Base-by-base conservation (phyloP, 35 echinoderm and acorn worm species). In the Nesometra sesokonis region DNA sequence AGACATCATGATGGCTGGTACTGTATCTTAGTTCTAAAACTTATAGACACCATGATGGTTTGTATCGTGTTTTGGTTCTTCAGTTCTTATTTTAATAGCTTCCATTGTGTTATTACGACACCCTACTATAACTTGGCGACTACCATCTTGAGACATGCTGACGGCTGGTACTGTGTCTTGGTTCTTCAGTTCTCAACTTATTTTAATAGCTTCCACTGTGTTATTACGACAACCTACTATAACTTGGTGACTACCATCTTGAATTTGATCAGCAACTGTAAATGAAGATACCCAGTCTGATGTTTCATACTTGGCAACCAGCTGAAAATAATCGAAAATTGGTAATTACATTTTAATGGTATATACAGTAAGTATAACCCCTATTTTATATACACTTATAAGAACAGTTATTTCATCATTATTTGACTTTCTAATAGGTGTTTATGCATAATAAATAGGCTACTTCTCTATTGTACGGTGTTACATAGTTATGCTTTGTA, bases 261-360 rank as follows among this genome's bases (percentile, higher is more conserved):
- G 34, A 29, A 7, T 39, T 39, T 23, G 11, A 17, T 36, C 81
- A 39, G 35, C 81, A 30, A 38, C 37, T 38, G 81, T 38, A 4
- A 83, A 37, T 30, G 81, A 34, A 39, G 21, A 27, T 3, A 83
- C 81, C 81, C 81, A 83, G 27, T 83, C 81, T 11, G 81, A 38
- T 83, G 81, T 83, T 39, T 35, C 37, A 38, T 83, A 83, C 37
- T 83, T 83, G 2, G 81, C 37, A 37, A 83, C 36, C 32, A 83
- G 30, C 81, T 83, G 81, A 35, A 35, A 83, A 43, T 7, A 43
- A 43, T n/a, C n/a, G n/a, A n/a, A n/a, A n/a, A n/a, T n/a, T n/a
- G n/a, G n/a, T n/a, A n/a, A n/a, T n/a, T n/a, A n/a, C n/a, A n/a
- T n/a, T n/a, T n/a, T n/a, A n/a, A n/a, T n/a, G n/a, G n/a, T n/a